Conservation (phyloP, 2,113 vertebrate species). For the Pterocles gutturalis region DNA sequence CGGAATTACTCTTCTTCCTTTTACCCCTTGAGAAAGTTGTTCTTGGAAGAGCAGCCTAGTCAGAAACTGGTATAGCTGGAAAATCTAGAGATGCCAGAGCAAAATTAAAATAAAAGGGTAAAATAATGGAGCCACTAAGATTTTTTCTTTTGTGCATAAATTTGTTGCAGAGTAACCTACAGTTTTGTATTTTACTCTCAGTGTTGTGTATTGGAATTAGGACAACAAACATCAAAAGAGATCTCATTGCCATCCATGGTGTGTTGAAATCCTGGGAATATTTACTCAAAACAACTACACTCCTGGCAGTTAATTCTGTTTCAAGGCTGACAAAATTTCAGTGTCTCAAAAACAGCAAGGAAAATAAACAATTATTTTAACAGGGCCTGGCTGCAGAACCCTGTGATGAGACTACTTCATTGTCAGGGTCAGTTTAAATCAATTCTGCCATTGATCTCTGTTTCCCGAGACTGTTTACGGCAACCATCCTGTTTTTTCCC, state of each 20-base stretch:
- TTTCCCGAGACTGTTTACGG: not conserved
- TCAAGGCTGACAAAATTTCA: conserved; percentile 24
- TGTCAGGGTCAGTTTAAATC: conserved; percentile 46
- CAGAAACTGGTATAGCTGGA: not conserved
- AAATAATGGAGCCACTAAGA: not conserved
- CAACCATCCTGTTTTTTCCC: not conserved
- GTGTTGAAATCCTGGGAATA: conserved; percentile 28
- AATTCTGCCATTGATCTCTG: not conserved
- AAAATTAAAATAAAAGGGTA: not conserved
- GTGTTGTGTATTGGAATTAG: not conserved
- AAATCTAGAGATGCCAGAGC: not conserved
- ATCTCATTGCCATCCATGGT: not conserved
- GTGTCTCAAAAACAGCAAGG: conserved; percentile 25
- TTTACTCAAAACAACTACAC: conserved; percentile 28
- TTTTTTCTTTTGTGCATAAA: not conserved
- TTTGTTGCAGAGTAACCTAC: not conserved
- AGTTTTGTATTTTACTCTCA: not conserved
- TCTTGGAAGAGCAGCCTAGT: not conserved
- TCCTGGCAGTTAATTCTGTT: conserved; percentile 8
- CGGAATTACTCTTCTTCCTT: not conserved
- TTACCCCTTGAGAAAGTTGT: not conserved
- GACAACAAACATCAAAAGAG: conserved; percentile 1
- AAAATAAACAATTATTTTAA: not conserved
- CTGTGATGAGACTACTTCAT: not conserved
- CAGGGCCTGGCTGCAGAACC: not conserved